phyloP scores from a whole-genome alignment of 2,888 invertebrate genomes.

The Carterocephalus palaemon region DNA sequence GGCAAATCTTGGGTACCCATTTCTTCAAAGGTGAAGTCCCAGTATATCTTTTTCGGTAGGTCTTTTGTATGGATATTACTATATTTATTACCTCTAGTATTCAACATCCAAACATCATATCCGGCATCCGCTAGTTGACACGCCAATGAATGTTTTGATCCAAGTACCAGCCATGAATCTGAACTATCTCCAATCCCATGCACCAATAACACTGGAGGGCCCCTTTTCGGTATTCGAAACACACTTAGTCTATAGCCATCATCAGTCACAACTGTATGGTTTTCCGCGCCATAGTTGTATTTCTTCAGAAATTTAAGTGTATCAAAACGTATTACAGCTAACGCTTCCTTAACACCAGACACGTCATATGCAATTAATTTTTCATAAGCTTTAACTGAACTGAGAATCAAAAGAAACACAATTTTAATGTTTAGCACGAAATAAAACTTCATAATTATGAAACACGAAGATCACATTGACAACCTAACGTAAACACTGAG shows the following conservation, averaged over 20 bases:
- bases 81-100: constrained; percentile 65
- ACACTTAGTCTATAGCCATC: constrained; percentile 58
- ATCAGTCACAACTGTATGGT: constrained; percentile 51
- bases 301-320: constrained; percentile 55
- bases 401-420: constrained; percentile 4
- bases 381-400: constrained; percentile 14
- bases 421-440: neutral
- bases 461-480: constrained; percentile 28
- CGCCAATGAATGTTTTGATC: constrained; percentile 54
- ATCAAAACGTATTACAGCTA: constrained; percentile 37
- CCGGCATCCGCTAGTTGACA: constrained; percentile 54
- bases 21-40: constrained; percentile 67
- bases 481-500: constrained; percentile 30
- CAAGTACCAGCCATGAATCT: constrained; percentile 63
- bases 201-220: constrained; percentile 58
- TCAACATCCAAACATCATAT: constrained; percentile 65
- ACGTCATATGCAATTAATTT: constrained; percentile 38
- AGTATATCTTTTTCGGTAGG: constrained; percentile 48
- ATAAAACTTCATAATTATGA: constrained; percentile 24
- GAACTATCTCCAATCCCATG: constrained; percentile 68
- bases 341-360: constrained; percentile 33
- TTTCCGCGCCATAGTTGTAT: constrained; percentile 49
- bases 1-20: constrained; percentile 64
- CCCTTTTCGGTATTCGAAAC: constrained; percentile 53
- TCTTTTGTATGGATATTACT: constrained; percentile 51